These are phyloP conservation scores for Aporophyla nigra DNA, from an alignment of 2,888 invertebrate genomes.

Conservation along the genomic window DNA sequence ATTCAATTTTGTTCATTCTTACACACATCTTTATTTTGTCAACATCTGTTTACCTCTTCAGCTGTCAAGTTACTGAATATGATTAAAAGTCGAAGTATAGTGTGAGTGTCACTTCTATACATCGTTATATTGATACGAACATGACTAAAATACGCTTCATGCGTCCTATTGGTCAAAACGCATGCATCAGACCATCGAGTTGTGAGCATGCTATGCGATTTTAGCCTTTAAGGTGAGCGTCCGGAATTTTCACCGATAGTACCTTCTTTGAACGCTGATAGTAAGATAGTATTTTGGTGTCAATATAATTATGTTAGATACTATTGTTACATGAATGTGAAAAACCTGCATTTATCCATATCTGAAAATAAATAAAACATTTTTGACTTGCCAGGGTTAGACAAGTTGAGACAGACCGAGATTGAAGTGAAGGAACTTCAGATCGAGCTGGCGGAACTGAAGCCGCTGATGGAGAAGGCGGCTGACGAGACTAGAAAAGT, in stretches of 20 bases:
- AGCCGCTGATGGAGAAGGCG: conserved; percentile 95
- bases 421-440: conserved; percentile 95
- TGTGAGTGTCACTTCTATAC: no score
- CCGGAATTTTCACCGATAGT: neutral
- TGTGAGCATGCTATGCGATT: no score
- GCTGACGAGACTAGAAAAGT: conserved; percentile 95
- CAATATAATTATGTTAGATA: neutral
- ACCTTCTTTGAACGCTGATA: neutral
- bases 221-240: no score
- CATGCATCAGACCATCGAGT: no score
- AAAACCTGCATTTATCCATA: neutral
- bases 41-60: no score
- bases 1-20: no score
- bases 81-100: no score
- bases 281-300: neutral
- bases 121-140: no score
- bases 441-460: conserved; percentile 94
- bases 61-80: no score
- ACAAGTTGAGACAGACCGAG: conserved; percentile 95
- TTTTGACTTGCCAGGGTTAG: conserved; percentile 91
- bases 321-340: neutral
- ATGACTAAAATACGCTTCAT: no score
- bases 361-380: neutral
- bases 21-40: no score
- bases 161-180: no score